These are phyloP conservation scores for Tupiocoris notatus DNA, from an alignment of 2,888 invertebrate genomes.

Conservation along the genomic window DNA sequence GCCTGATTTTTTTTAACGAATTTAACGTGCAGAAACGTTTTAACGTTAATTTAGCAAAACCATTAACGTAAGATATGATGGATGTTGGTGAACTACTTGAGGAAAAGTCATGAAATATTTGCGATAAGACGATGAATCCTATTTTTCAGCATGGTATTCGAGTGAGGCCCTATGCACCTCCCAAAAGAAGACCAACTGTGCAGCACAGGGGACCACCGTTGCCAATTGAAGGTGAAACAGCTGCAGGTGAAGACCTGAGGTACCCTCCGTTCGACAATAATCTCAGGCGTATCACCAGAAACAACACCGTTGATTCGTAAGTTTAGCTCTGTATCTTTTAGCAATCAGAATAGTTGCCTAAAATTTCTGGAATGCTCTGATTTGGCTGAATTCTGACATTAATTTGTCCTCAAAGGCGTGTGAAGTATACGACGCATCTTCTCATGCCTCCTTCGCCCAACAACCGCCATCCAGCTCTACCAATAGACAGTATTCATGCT, in stretches of 20 bases:
- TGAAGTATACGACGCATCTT: slow-evolving; percentile 5
- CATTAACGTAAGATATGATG: no score
- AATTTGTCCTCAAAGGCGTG: no score
- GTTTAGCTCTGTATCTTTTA: neutral
- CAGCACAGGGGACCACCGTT: slow-evolving; percentile 47
- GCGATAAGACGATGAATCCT: no score
- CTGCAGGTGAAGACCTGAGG: slow-evolving; percentile 33
- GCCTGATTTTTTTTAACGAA: no score
- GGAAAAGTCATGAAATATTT: no score
- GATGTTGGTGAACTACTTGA: no score
- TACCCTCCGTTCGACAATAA: slow-evolving; percentile 48
- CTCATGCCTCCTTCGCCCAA: slow-evolving; percentile 43
- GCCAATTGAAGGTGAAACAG: slow-evolving; percentile 44
- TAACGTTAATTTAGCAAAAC: no score
- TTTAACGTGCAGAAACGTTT: no score
- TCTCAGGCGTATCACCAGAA: slow-evolving; percentile 45
- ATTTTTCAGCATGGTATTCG: slow-evolving; percentile 33
- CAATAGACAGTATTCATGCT: slow-evolving; percentile 46
- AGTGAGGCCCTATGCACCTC: slow-evolving; percentile 37
- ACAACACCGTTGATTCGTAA: slow-evolving; percentile 43
- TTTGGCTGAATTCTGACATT: no score
- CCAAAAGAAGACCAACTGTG: slow-evolving; percentile 41
- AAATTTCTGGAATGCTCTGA: no score
- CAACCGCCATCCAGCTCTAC: slow-evolving; percentile 48
- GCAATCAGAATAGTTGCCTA: no score